Evolutionary conservation across 2,113 vertebrate species (phyloP), one percentile per base, ranked within the genome.

Genomic region (Nothocercus nigrocapillus): DNA sequence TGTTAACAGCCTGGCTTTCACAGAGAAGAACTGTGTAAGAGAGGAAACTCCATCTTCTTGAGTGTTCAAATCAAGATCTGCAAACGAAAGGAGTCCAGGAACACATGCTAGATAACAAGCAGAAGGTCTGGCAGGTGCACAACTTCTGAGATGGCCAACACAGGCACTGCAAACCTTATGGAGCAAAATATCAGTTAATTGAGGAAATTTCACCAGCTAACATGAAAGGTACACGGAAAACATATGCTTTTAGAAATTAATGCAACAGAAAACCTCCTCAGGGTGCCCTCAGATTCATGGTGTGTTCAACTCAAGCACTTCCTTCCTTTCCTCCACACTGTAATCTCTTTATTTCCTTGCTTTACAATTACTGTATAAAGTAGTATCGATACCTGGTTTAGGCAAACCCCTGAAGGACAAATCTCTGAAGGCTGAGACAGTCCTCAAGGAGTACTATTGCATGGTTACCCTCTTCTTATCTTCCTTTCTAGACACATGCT

Each of bases 101-200:
- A 63, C 24, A 70, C 27, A 11, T 58, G 14, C 12, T 79, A 75
- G 47, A 78, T 75, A 88, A 72, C 24, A 92, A 68, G 47, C 85
- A 94, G 79, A 88, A 93, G 61, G 83, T 90, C 61, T 95, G 77
- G 78, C 86, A 94, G 76, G 92, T 86, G 77, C 66, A 75, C 19
- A 61, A 42, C 28, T 92, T 93, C 66, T 68, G 66, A 86, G 34
- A 81, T 0, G 1, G 76, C 45, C 90, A 88, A 84, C 80, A 74
- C 0, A 77, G 27, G 49, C 61, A 84, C 38, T 75, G n/a, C 15
- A 87, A 89, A 61, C 47, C 32, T 91, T 85, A 68, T 8, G 53
- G 66, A 93, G 25, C 30, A 89, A 92, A 92, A 42, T 42, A 89
- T 28, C 51, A 30, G 64, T 81, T 90, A 70, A 70, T 86, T 89